Evolutionary conservation across 2,797 vertebrate genomes (phyloP).

Genomic region (Eurystomus glaucurus): DNA sequence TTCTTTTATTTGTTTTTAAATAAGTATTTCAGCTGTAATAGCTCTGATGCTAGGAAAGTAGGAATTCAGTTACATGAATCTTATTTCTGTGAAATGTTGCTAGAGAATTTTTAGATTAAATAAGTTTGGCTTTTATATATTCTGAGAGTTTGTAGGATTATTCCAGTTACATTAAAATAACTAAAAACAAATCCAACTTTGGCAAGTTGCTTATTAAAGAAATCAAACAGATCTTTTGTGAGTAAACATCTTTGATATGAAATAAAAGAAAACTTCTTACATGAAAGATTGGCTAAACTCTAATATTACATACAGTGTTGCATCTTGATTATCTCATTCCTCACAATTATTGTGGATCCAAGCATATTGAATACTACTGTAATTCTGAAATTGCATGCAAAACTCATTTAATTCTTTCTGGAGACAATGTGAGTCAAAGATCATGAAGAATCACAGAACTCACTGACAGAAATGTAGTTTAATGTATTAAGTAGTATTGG

Average conservation of each 20-base stretch:
- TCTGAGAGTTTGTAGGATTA: background rate
- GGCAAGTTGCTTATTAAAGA: background rate
- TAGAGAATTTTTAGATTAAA: background rate
- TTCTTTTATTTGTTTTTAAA: background rate
- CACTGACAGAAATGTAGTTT: background rate
- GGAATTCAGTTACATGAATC: background rate
- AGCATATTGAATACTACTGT: background rate
- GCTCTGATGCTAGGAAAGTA: background rate
- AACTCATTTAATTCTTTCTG: background rate
- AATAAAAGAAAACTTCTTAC: background rate
- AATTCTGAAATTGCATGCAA: background rate
- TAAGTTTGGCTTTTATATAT: background rate
- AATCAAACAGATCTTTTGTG: background rate
- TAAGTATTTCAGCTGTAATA: background rate
- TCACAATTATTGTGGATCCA: background rate
- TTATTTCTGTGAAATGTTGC: background rate
- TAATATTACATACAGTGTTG: background rate
- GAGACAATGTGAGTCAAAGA: background rate
- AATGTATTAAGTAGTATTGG: background rate
- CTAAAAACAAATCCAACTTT: background rate
- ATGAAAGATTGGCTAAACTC: background rate
- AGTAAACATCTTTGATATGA: background rate
- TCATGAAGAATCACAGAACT: background rate
- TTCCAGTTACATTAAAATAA: background rate
- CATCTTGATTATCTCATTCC: background rate